Evolutionary conservation across 2,797 vertebrate genomes (phyloP), one percentile per base, ranked within the genome.

Genomic region (Tolypeutes matacus): DNA sequence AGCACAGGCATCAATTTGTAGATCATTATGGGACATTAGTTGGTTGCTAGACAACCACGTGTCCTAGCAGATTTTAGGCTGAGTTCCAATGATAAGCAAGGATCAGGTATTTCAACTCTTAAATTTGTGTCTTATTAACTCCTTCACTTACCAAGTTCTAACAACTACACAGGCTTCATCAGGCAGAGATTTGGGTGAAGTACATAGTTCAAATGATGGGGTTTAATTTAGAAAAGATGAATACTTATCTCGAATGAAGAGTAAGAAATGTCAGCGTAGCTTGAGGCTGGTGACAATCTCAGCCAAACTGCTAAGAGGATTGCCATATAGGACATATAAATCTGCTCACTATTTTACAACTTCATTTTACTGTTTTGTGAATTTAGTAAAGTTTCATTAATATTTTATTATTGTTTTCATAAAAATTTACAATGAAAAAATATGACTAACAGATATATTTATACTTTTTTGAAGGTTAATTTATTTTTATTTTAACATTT

Each of bases 41-140:
- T 93, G 89, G 92, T 97, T 96, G 92, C 92, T 96, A 95, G 87
- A 96, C 82, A 92, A 96, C 92, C 85, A 93, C 92, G 78, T 94
- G 90, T 93, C 69, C 88, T 81, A 80, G 65, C 46, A 93, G 87
- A 97, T 96, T 96, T 96, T 95, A 93, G 81, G 94, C 80, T 93
- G 88, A 91, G 65, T 23, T 93, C 93, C 88, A 96, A 21, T 77
- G 81, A 72, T 85, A 96, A 93, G 58, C 39, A 89, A 93, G 78
- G 34, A 90, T 67, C 67, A 82, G 53, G 85, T 77, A 89, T 86
- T 94, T 95, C 65, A 96, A 13, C 39, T 91, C 58, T 86, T 75
- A 67, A 78, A 65, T 91, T 92, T 87, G 91, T 58, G 36, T 51
- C 64, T 73, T 94, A 70, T 56, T 78, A 76, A 94, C n/a, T 86